Evolutionary conservation across 1,140 invertebrate genomes (phyloP).

Genomic region (Hirudo medicinalis): DNA sequence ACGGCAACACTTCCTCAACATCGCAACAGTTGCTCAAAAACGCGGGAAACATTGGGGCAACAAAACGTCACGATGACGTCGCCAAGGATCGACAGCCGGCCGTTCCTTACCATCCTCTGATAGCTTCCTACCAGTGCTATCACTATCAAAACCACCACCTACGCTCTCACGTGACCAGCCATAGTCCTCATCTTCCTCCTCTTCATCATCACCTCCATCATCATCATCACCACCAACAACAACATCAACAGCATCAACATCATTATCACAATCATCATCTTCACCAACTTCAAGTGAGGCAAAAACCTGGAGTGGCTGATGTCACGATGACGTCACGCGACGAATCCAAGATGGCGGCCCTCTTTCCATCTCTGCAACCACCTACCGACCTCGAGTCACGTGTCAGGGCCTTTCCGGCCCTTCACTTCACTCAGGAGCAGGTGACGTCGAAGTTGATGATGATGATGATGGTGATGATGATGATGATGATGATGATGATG

Average conservation of each 20-base stretch:
- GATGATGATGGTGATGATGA: background rate
- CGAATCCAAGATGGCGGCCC: background rate
- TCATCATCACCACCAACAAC: no score
- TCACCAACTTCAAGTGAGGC: no score
- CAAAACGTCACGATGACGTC: background rate
- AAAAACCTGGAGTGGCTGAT: no score
- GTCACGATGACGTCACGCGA: no score
- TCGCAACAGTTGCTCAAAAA: background rate
- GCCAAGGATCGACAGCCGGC: background rate
- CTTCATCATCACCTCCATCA: no score
- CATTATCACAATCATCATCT: no score
- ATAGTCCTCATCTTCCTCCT: no score
- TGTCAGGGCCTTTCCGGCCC: background rate
- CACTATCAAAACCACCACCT: conserved; percentile 3
- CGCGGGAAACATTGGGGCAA: background rate
- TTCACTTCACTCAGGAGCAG: background rate
- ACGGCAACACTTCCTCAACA: background rate
- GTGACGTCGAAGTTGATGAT: background rate
- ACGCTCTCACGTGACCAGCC: background rate
- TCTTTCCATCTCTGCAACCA: background rate
- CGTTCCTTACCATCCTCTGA: no score
- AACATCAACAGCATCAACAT: no score
- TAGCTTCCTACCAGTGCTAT: background rate
- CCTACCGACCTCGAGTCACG: background rate
- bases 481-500: background rate